phyloP scores from a whole-genome alignment of 2,888 invertebrate species.

The Margaritifera margaritifera region DNA sequence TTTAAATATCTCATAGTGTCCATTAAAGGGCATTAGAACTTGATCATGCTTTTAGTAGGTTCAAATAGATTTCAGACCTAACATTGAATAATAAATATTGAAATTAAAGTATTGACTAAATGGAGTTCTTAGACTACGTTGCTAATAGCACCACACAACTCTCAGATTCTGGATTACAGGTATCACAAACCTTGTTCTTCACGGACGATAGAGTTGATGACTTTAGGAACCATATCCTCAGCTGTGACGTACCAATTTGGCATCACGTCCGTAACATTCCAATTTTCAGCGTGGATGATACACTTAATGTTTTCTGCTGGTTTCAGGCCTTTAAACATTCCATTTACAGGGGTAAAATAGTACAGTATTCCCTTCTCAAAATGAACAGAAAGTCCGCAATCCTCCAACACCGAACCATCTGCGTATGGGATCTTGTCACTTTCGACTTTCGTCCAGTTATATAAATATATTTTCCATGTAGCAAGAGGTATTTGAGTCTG shows the following conservation, averaged over 20 bases:
- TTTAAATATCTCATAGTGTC: too few species aligned
- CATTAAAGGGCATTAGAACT: too few species aligned
- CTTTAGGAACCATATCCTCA: conserved; percentile 37
- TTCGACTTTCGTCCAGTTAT: conserved; percentile 32
- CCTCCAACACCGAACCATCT: neutral
- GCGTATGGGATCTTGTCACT: conserved; percentile 5
- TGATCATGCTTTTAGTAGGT: too few species aligned
- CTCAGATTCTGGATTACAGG: too few species aligned
- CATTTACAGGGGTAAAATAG: conserved; percentile 36
- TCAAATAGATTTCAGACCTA: too few species aligned
- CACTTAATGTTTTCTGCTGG: conserved; percentile 24
- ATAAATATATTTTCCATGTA: conserved; percentile 57
- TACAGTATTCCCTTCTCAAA: conserved; percentile 52
- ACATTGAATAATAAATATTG: too few species aligned
- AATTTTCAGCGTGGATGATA: conserved; percentile 23
- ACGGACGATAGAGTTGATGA: conserved; percentile 38
- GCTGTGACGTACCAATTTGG: conserved; percentile 55
- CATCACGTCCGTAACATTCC: conserved; percentile 47
- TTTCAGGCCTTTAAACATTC: conserved; percentile 23
- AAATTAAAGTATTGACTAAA: too few species aligned
- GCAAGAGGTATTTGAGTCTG: conserved; percentile 30
- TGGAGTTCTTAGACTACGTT: too few species aligned
- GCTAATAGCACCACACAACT: too few species aligned
- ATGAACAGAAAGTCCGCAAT: conserved; percentile 37
- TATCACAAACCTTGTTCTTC: conserved; percentile 43